Percentiles rank a stretch among this genome's conserved stretches.
phyloP scores from a whole-genome alignment of 2,888 invertebrate genomes.

The Polyommatus icarus region DNA sequence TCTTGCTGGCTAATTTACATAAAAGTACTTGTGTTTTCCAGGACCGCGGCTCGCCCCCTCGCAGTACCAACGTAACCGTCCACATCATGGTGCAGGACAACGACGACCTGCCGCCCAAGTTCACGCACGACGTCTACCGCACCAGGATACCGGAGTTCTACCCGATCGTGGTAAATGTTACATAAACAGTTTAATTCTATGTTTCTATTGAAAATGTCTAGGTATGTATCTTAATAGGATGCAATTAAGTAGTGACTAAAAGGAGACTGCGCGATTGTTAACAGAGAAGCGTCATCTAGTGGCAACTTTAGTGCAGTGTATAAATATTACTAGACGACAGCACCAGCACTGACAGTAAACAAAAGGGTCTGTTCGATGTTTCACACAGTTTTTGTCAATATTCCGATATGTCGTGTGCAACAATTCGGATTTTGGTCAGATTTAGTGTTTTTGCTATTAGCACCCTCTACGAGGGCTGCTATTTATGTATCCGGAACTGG shows the following conservation, averaged over 20 bases:
- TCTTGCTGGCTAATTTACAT: not conserved
- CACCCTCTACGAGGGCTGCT: too few species aligned
- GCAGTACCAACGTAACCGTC: constrained; percentile 86
- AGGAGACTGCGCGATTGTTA: too few species aligned
- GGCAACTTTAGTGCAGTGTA: not conserved
- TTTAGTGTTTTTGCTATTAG: too few species aligned
- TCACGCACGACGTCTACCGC: constrained; percentile 88
- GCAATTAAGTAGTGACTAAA: not conserved
- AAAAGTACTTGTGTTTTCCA: constrained; percentile 54
- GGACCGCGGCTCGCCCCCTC: constrained; percentile 91
- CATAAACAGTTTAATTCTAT: not conserved
- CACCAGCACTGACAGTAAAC: too few species aligned
- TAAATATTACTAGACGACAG: too few species aligned
- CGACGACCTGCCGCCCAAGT: constrained; percentile 91
- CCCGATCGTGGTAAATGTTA: constrained; percentile 85
- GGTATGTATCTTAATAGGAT: too few species aligned
- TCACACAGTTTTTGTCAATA: too few species aligned
- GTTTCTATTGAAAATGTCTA: not conserved
- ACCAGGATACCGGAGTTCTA: constrained; percentile 91
- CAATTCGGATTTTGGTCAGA: too few species aligned
- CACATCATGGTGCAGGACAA: constrained; percentile 87
- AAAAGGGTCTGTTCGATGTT: too few species aligned
- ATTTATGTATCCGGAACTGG: too few species aligned
- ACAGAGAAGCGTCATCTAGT: not conserved
- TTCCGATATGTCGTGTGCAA: too few species aligned